Evolutionary conservation across 2,797 vertebrate species (phyloP).

Genomic region (Lemur catta): DNA sequence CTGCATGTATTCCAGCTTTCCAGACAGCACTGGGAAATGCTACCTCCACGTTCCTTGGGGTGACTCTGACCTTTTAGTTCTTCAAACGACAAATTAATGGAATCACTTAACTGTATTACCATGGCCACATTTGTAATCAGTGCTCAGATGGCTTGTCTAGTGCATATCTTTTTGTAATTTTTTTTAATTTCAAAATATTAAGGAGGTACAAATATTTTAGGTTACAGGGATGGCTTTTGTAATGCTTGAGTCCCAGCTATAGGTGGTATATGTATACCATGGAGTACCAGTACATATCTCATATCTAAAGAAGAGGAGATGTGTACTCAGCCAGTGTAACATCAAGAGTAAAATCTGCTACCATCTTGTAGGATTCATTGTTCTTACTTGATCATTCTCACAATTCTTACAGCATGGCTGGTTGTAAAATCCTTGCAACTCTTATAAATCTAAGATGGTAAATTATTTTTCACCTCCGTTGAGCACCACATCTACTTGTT

Average conservation of each 20-base stretch:
- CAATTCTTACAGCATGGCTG: neutral
- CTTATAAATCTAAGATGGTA: neutral
- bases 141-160: neutral
- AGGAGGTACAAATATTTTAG: neutral
- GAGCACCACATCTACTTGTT: neutral
- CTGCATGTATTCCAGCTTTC: neutral
- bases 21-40: neutral
- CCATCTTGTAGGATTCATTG: neutral
- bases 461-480: slow-evolving; percentile 28
- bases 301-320: neutral
- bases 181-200: neutral
- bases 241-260: neutral
- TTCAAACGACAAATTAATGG: neutral
- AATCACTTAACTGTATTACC: neutral
- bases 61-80: neutral
- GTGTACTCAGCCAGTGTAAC: neutral
- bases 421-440: neutral
- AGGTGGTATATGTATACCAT: neutral
- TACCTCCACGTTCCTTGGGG: neutral
- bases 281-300: neutral
- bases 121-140: neutral
- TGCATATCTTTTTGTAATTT: neutral
- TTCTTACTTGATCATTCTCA: neutral
- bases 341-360: neutral
- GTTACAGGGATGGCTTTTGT: neutral